Percentiles rank a stretch among this genome's conserved stretches.
Evolutionary conservation across 2,888 invertebrate species (phyloP).

Genomic region (Emmelina monodactyla): DNA sequence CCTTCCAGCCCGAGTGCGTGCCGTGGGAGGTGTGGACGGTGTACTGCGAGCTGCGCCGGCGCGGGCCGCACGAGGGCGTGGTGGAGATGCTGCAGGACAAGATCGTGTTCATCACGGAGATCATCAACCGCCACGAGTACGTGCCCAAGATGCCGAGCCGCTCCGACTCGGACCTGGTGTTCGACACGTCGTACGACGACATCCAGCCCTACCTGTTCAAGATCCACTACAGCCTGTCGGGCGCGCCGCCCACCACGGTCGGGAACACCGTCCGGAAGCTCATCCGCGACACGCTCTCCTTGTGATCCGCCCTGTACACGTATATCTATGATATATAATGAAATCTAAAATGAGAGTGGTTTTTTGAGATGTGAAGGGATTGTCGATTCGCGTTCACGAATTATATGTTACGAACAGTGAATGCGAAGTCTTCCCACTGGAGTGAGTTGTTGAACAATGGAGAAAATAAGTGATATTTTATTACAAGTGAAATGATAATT

Average conservation of each 20-base stretch:
- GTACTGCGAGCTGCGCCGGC: slow-evolving; percentile 87
- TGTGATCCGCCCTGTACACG: slow-evolving; percentile 59
- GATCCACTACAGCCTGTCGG: slow-evolving; percentile 83
- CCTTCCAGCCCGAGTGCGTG: slow-evolving; percentile 88
- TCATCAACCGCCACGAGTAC: slow-evolving; percentile 96
- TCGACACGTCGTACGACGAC: slow-evolving; percentile 91
- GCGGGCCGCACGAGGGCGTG: slow-evolving; percentile 85
- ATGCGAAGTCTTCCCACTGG: too few species aligned
- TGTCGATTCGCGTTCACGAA: not conserved
- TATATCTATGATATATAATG: not conserved
- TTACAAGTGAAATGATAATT: too few species aligned
- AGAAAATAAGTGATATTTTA: too few species aligned
- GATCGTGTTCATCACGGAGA: slow-evolving; percentile 92
- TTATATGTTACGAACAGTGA: not conserved
- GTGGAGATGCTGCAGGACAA: slow-evolving; percentile 91
- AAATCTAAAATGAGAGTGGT: not conserved
- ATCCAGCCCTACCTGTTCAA: slow-evolving; percentile 97
- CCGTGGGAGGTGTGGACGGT: slow-evolving; percentile 99
- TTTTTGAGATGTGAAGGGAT: too few species aligned
- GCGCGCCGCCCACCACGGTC: slow-evolving; percentile 80
- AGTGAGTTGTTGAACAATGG: too few species aligned
- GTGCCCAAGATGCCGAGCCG: slow-evolving; percentile 95
- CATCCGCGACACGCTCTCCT: slow-evolving; percentile 83
- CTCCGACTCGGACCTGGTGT: slow-evolving; percentile 90
- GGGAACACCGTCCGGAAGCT: slow-evolving; percentile 90